phyloP scores from a whole-genome alignment of 2,113 vertebrate species.

The Phyllostomus discolor region DNA sequence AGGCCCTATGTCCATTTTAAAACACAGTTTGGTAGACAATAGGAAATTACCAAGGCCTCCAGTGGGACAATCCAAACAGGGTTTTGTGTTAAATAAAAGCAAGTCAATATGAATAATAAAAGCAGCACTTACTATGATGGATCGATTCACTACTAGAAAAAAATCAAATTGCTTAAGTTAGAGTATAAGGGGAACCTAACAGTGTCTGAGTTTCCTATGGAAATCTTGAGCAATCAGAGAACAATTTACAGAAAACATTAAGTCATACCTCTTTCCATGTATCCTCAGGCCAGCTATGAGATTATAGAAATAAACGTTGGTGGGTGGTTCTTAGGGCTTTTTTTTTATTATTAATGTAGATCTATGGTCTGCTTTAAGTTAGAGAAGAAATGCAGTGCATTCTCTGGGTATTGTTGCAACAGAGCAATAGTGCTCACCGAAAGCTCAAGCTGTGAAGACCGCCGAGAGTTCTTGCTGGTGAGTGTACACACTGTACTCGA shows the following conservation, averaged over 20 bases:
- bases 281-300: neutral
- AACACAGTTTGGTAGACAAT: neutral
- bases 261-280: neutral
- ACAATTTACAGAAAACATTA: neutral
- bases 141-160: neutral
- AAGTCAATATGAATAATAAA: conserved; percentile 11
- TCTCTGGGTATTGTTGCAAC: neutral
- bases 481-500: too few species aligned
- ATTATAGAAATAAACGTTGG: neutral
- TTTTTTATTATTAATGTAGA: neutral
- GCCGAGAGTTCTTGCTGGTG: neutral
- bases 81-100: neutral
- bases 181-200: neutral
- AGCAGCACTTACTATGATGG: neutral
- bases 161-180: neutral
- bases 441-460: neutral
- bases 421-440: neutral
- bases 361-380: neutral
- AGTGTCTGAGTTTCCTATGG: neutral
- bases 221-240: neutral
- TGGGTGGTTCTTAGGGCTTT: neutral
- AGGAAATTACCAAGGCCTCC: neutral
- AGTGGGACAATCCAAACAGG: neutral
- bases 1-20: neutral
- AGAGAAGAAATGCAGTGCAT: neutral